A percentile compares a stretch with the other conserved stretches of the same genome.
Evolutionary conservation across 2,797 vertebrate species (phyloP).

Genomic region (Lithobates pipiens): DNA sequence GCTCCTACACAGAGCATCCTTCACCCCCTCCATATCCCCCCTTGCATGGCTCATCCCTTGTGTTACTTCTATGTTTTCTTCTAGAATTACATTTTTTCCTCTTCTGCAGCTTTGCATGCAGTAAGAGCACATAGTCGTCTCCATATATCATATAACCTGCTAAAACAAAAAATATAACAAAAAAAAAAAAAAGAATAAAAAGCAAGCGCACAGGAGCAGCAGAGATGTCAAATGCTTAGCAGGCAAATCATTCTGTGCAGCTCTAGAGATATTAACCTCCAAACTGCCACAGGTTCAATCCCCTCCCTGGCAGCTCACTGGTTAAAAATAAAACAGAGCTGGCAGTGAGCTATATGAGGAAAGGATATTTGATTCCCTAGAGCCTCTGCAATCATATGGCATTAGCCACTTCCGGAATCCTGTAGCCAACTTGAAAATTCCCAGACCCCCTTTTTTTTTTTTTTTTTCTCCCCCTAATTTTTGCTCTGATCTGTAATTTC

Average conservation of each 20-base stretch:
- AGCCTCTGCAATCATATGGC: constrained; percentile 84
- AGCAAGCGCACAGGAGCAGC: constrained; percentile 3
- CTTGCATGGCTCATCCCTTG: background rate
- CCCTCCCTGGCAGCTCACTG: constrained; percentile 45
- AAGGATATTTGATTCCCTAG: constrained; percentile 77
- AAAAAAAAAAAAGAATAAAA: background rate
- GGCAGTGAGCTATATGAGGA: constrained; percentile 79
- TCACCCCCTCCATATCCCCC: background rate
- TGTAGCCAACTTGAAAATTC: constrained; percentile 97
- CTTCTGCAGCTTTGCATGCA: constrained; percentile 38
- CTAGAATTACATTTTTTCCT: constrained; percentile 60
- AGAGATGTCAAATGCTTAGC: constrained; percentile 65
- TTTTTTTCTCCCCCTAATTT: constrained; percentile 85
- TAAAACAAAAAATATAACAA: background rate
- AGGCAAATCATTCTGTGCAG: constrained; percentile 74
- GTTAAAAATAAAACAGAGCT: constrained; percentile 73
- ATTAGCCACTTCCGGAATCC: constrained; percentile 92
- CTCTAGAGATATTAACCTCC: constrained; percentile 62
- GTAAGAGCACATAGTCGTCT: constrained; percentile 2
- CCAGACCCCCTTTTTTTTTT: constrained; percentile 85
- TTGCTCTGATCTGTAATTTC: constrained; percentile 99
- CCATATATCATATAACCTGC: constrained; percentile 8
- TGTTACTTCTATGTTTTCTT: constrained; percentile 42
- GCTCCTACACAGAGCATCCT: constrained; percentile 9
- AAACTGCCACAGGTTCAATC: background rate